A percentile compares a stretch with the other conserved stretches of the same genome.
Evolutionary conservation across 2,888 invertebrate species (phyloP).

Genomic region (Taenaris catops): DNA sequence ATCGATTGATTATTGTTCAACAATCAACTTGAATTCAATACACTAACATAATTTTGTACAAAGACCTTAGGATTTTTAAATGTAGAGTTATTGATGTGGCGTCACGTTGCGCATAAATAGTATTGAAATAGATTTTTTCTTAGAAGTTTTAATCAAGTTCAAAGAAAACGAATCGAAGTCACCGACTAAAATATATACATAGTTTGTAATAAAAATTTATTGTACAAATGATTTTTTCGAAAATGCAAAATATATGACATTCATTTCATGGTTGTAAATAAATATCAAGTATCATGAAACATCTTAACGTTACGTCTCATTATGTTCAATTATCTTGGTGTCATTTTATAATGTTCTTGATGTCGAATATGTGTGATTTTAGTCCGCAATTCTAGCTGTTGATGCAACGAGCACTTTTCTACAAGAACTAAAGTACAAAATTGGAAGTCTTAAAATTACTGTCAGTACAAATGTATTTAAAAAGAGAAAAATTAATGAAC

Average conservation of each 20-base stretch:
- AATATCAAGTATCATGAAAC: conserved; percentile 33
- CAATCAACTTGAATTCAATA: too few species aligned
- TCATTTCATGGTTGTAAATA: conserved; percentile 53
- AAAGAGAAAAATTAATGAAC: conserved; percentile 34
- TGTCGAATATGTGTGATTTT: conserved; percentile 50
- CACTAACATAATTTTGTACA: too few species aligned
- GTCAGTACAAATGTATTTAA: conserved; percentile 77
- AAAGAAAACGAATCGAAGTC: too few species aligned
- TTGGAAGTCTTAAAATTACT: conserved; percentile 71
- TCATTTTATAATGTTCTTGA: conserved; percentile 58
- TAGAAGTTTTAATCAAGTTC: too few species aligned
- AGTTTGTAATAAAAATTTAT: too few species aligned
- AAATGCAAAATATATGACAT: conserved; percentile 8
- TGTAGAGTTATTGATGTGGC: too few species aligned
- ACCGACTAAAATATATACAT: too few species aligned
- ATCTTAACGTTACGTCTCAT: conserved; percentile 32
- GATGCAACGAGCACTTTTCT: conserved; percentile 63
- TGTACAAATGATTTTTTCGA: background rate
- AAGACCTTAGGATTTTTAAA: too few species aligned
- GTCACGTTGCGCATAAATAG: too few species aligned
- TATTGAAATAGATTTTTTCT: too few species aligned
- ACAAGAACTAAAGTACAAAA: conserved; percentile 76
- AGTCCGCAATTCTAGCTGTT: conserved; percentile 21
- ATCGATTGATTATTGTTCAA: too few species aligned
- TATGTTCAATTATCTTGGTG: conserved; percentile 60